Evolutionary conservation across 2,113 vertebrate genomes (phyloP).

Genomic region (Cyphomyrus discorhynchus): DNA sequence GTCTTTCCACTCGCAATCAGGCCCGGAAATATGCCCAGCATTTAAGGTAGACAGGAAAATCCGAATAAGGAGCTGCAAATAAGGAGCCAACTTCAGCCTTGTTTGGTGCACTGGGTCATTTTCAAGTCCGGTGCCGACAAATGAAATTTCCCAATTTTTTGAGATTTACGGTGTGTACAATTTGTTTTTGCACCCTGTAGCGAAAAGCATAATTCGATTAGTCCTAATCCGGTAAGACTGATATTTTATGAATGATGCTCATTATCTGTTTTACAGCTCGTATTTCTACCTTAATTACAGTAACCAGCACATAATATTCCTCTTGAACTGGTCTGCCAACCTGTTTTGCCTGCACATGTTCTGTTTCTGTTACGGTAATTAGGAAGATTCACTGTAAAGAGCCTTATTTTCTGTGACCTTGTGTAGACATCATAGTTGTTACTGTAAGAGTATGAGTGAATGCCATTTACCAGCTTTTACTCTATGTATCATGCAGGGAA

Average conservation of each 20-base stretch:
- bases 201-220: neutral
- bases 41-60: too few relatives aligned
- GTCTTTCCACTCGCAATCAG: too few relatives aligned
- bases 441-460: neutral
- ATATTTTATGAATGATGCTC: neutral
- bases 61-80: too few relatives aligned
- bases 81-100: too few relatives aligned
- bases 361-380: neutral
- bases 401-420: neutral
- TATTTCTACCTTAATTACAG: neutral
- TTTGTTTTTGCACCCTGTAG: neutral
- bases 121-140: neutral
- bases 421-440: neutral
- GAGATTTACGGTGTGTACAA: neutral
- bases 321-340: neutral
- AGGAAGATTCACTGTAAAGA: neutral
- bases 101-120: neutral
- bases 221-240: neutral
- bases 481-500: slow-evolving; percentile 53
- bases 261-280: neutral
- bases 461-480: neutral
- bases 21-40: too few relatives aligned
- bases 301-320: neutral
- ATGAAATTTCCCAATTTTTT: neutral
- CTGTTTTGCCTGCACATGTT: neutral